Base-by-base conservation (phyloP, 2,113 vertebrate genomes). In the Cairina moschata region DNA sequence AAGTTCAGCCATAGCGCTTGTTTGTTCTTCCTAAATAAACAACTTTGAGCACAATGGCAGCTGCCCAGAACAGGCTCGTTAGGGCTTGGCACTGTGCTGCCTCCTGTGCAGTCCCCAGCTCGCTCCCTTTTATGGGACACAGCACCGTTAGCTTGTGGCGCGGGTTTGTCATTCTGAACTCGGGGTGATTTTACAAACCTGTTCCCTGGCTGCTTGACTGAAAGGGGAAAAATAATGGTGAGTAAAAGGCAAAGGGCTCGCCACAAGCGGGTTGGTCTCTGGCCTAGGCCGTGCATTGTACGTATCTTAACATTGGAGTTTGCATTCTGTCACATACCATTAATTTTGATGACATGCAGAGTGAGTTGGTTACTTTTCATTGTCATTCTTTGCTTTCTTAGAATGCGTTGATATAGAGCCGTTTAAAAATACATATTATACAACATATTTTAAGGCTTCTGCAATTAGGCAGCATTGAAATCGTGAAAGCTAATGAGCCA, bases 271-370 rank as follows among this genome's bases (percentile, higher is more conserved):
- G 3, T 62, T 38, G 2, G 1, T 5, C 13, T 34, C 42, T 32
- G 11, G 3, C 44, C 73, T 42, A 13, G 21, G 48, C 5, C 1
- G 1, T 14, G 22, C 13, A 2, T 11, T 20, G 2, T 0, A 11
- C 60, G 11, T 46, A 46, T 25, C 56, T 65, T 10, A 13, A 4
- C 3, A 0, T 2, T 9, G 4, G 1, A 11, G 46, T 20, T 52
- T 44, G 23, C 25, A 2, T 40, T 68, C 85, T 58, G 36, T 6
- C n/a, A 26, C 38, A 17, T 56, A 18, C 0, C 5, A 1, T 1
- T 46, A 18, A 38, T 31, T 18, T 8, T 3, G 29, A 31, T 31
- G 60, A 44, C 55, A 36, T 3, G 3, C 20, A 31, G 40, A 73
- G 9, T 2, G 62, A 76, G 16, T 17, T n/a, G 48, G 29, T 36